Percentiles rank a stretch among this genome's conserved stretches.
phyloP scores from a whole-genome alignment of 64 coral and sea anemone genomes.

The Actinia tenebrosa region DNA sequence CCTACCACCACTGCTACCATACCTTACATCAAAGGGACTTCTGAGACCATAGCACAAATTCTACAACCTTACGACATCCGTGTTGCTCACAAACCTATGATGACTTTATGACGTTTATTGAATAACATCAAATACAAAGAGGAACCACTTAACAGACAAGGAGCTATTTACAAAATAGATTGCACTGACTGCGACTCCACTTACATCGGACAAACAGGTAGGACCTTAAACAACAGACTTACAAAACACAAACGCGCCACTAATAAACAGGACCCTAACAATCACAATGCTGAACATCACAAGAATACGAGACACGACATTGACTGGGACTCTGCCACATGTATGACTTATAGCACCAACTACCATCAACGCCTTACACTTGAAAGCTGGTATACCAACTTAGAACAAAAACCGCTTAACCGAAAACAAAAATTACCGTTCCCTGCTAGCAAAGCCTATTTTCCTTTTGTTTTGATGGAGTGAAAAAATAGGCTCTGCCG shows the following conservation, averaged over 20 bases:
- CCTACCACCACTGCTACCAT: neutral
- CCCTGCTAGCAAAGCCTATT: no score
- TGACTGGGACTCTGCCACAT: neutral
- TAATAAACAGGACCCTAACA: no score
- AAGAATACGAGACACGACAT: neutral
- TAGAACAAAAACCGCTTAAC: no score
- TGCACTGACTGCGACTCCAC: neutral
- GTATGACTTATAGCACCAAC: no score
- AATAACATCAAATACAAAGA: constrained; percentile 1
- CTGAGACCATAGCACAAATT: neutral
- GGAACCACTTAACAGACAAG: neutral
- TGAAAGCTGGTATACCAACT: no score
- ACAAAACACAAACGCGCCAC: no score
- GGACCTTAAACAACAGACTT: no score
- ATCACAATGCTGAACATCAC: no score
- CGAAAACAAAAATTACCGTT: no score
- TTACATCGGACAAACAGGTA: neutral
- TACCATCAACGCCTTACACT: no score
- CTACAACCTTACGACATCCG: neutral
- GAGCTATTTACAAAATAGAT: constrained; percentile 20
- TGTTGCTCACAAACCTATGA: neutral
- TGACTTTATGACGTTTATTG: neutral
- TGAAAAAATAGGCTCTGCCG: no score
- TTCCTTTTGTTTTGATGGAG: no score
- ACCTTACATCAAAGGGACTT: neutral